Base-by-base conservation (phyloP, 2,113 vertebrate genomes). In the Syngnathus floridae region DNA sequence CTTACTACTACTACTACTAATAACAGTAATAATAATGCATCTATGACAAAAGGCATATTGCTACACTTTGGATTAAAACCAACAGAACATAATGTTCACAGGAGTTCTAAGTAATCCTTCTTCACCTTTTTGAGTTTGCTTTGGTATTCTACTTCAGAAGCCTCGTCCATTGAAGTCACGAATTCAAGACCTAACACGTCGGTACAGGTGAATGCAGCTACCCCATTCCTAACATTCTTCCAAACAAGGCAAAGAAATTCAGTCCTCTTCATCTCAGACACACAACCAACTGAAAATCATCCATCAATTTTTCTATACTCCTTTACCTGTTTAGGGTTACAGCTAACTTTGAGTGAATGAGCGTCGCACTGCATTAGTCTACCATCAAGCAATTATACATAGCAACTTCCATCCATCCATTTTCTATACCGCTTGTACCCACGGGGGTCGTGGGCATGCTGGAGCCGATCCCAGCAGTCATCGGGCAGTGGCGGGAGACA, bases 141-240 rank as follows among this genome's bases (percentile, higher is more conserved):
- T 62, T 64, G 72, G 73, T 70, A 26, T 78, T 66, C 31, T 49
- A 37, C 67, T 77, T 76, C 64, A 70, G 54, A 73, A 65, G 41
- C 70, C 41, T 70, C 52, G 46, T 75, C 59, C 46, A 36, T 51
- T 55, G 40, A 59, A 70, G 49, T 68, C 59, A 22, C 48, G 48
- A 9, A 66, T 64, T 81, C 74, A 63, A 72, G 74, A 67, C 54
- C 69, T 70, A 72, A 72, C 85, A 56, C 37, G 83, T 84, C 63
- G 8, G 65, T 68, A 70, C 75, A 48, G 38, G 75, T 81, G 56
- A 48, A 57, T 37, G 59, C 79, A 73, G 76, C 74, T 65, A 67
- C 74, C 66, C 70, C 73, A 87, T 87, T 82, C 83, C 83, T 75
- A 55, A 74, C 82, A 85, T 85, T 85, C 85, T 65, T 84, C 58